phyloP scores from a whole-genome alignment of 2,113 vertebrate species.

The Dermatemys mawii region DNA sequence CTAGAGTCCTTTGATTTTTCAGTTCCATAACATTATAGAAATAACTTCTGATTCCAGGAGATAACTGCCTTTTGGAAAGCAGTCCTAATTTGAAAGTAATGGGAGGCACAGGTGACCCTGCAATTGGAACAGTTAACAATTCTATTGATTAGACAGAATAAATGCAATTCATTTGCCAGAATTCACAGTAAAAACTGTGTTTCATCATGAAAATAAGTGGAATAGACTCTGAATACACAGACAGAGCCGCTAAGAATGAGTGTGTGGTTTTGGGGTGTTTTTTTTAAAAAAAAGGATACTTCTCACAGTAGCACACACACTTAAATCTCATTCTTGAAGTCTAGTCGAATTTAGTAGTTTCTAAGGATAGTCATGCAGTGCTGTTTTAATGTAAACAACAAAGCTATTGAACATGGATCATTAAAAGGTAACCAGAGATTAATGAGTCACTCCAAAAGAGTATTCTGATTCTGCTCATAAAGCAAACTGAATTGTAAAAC shows the following conservation, averaged over 20 bases:
- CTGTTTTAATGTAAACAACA: not conserved
- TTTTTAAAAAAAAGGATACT: not conserved
- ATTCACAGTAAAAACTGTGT: not conserved
- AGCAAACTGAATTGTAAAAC: not conserved
- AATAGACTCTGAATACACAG: not conserved
- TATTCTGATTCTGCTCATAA: accelerated
- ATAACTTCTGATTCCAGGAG: not conserved
- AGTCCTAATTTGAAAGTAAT: not conserved
- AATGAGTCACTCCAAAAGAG: accelerated
- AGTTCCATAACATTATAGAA: not conserved
- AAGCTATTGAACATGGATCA: not conserved
- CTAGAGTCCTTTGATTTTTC: not conserved
- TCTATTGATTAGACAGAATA: no score
- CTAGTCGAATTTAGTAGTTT: not conserved
- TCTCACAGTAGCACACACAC: accelerated
- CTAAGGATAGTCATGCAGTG: not conserved
- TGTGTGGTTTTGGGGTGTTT: no score
- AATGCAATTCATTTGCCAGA: not conserved
- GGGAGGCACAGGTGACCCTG: no score
- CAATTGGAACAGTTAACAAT: no score
- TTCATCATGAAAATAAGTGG: not conserved
- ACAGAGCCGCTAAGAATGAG: not conserved
- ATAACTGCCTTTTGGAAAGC: accelerated
- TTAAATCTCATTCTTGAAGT: no score
- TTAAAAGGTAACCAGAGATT: not conserved